Evolutionary conservation across 2,797 vertebrate genomes (phyloP), one percentile per base, ranked within the genome.

Genomic region (Microhierax caerulescens): DNA sequence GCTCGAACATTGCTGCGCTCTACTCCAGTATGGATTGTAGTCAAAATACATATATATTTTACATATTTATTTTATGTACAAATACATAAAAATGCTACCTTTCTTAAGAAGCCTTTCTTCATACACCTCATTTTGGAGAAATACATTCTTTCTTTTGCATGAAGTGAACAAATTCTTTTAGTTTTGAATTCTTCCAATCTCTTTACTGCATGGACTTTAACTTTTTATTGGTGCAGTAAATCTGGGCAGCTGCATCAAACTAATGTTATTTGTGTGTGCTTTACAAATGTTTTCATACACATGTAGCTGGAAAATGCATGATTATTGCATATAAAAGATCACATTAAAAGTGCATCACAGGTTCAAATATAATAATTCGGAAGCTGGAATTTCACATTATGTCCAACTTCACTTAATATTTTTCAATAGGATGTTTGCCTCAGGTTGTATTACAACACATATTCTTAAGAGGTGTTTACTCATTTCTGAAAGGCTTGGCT

Each of bases 201-300:
- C 30, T 69, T 79, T 79, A 54, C 28, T 88, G n/a, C 36, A 30
- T 7, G 10, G 18, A 53, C 22, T 54, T 72, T 6, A 63, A 24
- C 25, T 57, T 85, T 87, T 85, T 88, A 69, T 80, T 90, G 32
- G 19, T 83, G 65, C 15, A 47, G 60, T 74, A 70, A 88, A 88
- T 51, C 3, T 7, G 11, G 32, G 48, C 39, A 77, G 50, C 21
- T 91, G 41, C 27, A 88, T 79, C 72, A 59, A 50, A n/a, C 9
- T 39, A 22, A 50, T 47, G 27, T 17, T 57, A 47, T n/a, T 43
- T 47, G 10, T 61, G 22, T 63, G 32, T 37, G 25, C 67, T 90
- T 88, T 70, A 34, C 24, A 74, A 65, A 54, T 63, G 32, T 45
- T 43, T 85, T 85, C 3, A n/a, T 54, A 54, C 16, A 51, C 11